phyloP scores from a whole-genome alignment of 23 tunicate species.

The Phallusia fumigata region DNA sequence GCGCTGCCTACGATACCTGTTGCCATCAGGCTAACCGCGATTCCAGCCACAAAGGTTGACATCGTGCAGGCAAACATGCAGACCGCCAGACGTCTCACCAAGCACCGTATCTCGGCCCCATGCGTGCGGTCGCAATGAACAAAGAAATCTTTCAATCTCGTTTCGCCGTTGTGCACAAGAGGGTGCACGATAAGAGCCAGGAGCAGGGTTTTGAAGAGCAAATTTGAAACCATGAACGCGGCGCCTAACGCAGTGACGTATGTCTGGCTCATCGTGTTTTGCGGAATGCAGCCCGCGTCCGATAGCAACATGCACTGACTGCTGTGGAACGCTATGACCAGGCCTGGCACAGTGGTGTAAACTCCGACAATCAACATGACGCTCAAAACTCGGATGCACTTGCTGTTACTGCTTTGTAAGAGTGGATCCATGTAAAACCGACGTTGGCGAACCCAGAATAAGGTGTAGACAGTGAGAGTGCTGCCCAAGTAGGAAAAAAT shows the following conservation, averaged over 20 bases:
- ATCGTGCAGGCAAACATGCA: not conserved
- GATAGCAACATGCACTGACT: not conserved
- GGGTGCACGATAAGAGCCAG: not conserved
- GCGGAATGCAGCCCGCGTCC: not conserved
- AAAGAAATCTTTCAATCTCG: not conserved
- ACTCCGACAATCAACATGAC: not conserved
- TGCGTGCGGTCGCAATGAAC: not conserved
- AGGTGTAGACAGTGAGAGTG: slow-evolving; percentile 1
- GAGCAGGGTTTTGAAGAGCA: not conserved
- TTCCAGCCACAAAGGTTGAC: not conserved
- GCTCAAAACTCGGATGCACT: not conserved
- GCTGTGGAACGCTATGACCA: not conserved
- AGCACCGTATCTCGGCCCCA: not conserved
- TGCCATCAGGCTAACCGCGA: not conserved
- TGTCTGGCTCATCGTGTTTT: not conserved
- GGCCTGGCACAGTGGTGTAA: not conserved
- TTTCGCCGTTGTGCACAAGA: not conserved
- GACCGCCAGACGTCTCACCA: not conserved
- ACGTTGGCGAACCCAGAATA: not conserved
- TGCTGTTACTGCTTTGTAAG: not conserved
- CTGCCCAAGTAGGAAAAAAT: not conserved
- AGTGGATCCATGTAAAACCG: slow-evolving; percentile 5
- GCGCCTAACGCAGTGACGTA: not conserved
- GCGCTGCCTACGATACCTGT: not conserved
- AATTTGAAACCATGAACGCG: not conserved